Conservation (phyloP, 1,140 invertebrate species). For the Lineus longissimus region DNA sequence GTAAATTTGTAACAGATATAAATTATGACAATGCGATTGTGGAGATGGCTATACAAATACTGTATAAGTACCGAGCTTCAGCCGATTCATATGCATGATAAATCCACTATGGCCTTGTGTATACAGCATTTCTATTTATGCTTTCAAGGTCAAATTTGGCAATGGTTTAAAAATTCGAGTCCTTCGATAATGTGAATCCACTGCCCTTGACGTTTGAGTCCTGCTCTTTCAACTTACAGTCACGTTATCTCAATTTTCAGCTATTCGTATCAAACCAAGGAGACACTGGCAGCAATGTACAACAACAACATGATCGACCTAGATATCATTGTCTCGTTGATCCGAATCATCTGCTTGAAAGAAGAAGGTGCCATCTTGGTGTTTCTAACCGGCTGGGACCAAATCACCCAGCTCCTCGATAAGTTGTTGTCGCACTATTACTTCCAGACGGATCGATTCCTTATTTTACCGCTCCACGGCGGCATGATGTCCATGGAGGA, state of each 20-base stretch:
- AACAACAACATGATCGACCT: slow-evolving; percentile 66
- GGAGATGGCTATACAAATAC: no score
- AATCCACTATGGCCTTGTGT: no score
- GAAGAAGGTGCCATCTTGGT: slow-evolving; percentile 11
- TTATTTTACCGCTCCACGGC: slow-evolving; percentile 38
- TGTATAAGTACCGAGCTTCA: no score
- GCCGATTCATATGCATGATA: no score
- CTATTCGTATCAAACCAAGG: slow-evolving; percentile 59
- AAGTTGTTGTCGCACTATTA: background rate
- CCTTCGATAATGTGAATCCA: no score
- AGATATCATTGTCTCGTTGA: slow-evolving; percentile 65
- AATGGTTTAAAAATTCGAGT: no score
- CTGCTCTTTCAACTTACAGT: no score
- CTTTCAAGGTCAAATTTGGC: no score
- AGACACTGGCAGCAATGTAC: slow-evolving; percentile 60
- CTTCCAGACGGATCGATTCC: slow-evolving; percentile 3
- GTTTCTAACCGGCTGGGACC: background rate
- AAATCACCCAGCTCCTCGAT: background rate
- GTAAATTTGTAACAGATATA: no score
- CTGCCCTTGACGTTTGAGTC: no score
- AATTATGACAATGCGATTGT: no score
- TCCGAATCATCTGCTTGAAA: slow-evolving; percentile 61
- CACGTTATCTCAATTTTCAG: slow-evolving; percentile 37
- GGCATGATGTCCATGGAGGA: slow-evolving; percentile 45
- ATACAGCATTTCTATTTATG: no score